A percentile compares a stretch with the other conserved stretches of the same genome.
Evolutionary conservation across 2,113 vertebrate species (phyloP).

Genomic region (Ploceus nigricollis): DNA sequence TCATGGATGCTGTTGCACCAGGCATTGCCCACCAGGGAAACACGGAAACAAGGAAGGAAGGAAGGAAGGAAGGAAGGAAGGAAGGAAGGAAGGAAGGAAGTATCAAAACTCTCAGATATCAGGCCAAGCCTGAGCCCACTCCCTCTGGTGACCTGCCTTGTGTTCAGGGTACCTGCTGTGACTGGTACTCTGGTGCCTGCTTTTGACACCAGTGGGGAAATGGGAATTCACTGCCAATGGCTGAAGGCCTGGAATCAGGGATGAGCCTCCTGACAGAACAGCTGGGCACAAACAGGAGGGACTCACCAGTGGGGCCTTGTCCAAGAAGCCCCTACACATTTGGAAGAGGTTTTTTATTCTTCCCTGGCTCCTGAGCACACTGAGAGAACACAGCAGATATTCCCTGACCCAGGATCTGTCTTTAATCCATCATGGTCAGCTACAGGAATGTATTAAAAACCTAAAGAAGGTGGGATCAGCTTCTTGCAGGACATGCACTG

Average conservation of each 20-base stretch:
- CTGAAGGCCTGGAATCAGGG: neutral
- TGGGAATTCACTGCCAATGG: rapidly evolving
- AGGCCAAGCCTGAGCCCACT: neutral
- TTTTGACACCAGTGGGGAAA: neutral
- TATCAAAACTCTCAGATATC: rapidly evolving
- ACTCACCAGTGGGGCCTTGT: neutral
- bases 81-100: too few relatives aligned
- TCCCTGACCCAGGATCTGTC: neutral
- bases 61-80: too few relatives aligned
- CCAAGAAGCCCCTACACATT: neutral
- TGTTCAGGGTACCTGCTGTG: neutral
- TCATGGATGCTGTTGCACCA: neutral
- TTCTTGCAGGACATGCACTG: neutral
- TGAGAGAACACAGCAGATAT: neutral
- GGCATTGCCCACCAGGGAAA: neutral
- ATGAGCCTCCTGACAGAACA: neutral
- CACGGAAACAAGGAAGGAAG: too few relatives aligned
- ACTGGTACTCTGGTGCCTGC: neutral
- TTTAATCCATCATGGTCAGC: neutral
- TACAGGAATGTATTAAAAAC: neutral
- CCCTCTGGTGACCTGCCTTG: neutral
- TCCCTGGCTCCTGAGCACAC: neutral
- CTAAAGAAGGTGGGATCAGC: neutral
- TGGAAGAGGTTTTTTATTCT: neutral
- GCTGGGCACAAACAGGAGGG: neutral